Percentiles rank a stretch among this genome's conserved stretches.
Evolutionary conservation across 2,113 vertebrate genomes (phyloP).

Genomic region (Oncorhynchus masou): DNA sequence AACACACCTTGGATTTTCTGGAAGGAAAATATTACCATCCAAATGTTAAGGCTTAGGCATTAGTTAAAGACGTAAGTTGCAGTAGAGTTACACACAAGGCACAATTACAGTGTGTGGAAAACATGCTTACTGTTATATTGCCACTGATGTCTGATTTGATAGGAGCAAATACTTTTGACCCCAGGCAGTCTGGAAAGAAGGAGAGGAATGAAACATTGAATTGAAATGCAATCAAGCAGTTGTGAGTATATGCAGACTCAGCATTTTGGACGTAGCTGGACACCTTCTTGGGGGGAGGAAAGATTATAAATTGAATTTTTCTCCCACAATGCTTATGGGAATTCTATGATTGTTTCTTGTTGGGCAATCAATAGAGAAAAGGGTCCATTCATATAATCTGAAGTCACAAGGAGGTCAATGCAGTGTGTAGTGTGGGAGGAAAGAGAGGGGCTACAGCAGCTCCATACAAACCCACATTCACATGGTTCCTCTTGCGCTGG

Average conservation of each 20-base stretch:
- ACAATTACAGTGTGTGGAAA: background rate
- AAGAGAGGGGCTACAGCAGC: background rate
- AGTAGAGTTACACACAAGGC: background rate
- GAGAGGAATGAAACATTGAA: conserved; percentile 35
- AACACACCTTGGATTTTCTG: conserved; percentile 92
- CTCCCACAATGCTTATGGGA: background rate
- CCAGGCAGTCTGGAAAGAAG: conserved; percentile 84
- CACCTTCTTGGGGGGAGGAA: background rate
- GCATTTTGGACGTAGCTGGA: background rate
- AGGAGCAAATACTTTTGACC: conserved; percentile 82
- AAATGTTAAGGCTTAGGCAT: background rate
- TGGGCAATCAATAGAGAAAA: conserved; percentile 8
- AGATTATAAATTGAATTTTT: conserved; percentile 15
- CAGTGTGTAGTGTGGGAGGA: background rate
- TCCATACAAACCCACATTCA: background rate
- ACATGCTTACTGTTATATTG: conserved; percentile 85
- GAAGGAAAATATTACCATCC: background rate
- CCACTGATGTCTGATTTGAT: conserved; percentile 91
- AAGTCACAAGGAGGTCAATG: background rate
- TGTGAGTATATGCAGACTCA: conserved; percentile 34
- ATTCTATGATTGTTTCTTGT: conserved; percentile 21
- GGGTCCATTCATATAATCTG: conserved; percentile 4
- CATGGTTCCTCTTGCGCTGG: no score
- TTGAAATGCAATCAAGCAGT: conserved; percentile 31
- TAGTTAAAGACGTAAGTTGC: background rate